Percentiles rank a stretch among this genome's conserved stretches.
Conservation (phyloP, 2,113 vertebrate genomes). For the Sakesphorus luctuosus region DNA sequence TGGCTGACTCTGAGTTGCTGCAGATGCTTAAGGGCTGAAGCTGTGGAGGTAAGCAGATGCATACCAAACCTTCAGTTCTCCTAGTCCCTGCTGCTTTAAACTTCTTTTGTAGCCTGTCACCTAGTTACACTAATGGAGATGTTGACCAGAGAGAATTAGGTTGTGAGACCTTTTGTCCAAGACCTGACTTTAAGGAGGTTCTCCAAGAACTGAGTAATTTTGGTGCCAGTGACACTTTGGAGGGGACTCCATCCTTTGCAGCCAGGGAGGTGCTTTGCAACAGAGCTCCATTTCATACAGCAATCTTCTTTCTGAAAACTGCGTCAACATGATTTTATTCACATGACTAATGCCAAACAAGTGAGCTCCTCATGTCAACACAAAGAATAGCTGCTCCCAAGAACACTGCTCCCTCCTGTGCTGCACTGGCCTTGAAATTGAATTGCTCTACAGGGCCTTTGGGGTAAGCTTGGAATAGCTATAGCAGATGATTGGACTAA, state of each 20-base stretch:
- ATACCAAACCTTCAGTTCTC: background rate
- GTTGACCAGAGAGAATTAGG: background rate
- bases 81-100: background rate
- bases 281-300: background rate
- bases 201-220: background rate
- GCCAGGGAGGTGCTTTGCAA: background rate
- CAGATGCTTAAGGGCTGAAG: background rate
- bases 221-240: background rate
- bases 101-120: background rate
- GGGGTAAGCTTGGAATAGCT: background rate
- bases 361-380: background rate
- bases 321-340: background rate
- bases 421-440: background rate
- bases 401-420: accelerated
- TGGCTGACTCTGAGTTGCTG: background rate
- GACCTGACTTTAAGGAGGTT: background rate
- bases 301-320: background rate
- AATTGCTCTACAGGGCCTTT: background rate
- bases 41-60: background rate
- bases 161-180: background rate
- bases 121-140: background rate
- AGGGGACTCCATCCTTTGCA: background rate
- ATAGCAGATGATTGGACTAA: conserved; percentile 18
- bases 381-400: background rate
- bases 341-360: background rate